Conservation (phyloP, 1,140 invertebrate species). For the Samia ricini region DNA sequence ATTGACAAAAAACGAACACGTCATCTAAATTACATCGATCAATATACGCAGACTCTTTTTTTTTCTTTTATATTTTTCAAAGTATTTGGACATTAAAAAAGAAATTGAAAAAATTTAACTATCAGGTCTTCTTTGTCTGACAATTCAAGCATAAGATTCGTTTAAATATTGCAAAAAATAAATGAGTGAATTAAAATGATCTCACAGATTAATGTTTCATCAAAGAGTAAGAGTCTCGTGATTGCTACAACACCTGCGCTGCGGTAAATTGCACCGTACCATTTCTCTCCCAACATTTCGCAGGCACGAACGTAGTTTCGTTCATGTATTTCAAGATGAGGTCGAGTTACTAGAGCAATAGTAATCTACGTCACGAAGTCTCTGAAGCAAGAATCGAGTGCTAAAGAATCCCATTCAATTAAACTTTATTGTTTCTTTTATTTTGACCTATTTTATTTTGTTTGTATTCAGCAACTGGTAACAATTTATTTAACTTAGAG, state of each 20-base stretch:
- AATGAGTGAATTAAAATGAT: neutral
- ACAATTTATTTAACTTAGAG: neutral
- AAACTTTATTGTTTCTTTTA: constrained; percentile 25
- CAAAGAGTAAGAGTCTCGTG: neutral
- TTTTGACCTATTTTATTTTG: constrained; percentile 25
- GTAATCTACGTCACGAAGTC: constrained; percentile 20
- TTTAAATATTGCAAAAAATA: neutral
- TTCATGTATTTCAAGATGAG: constrained; percentile 5
- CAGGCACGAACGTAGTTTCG: constrained; percentile 1
- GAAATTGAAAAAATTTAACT: too few species aligned
- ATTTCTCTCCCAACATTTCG: neutral
- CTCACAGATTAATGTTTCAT: neutral
- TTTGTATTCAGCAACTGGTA: neutral
- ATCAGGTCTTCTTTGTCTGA: neutral
- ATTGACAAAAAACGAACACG: too few species aligned
- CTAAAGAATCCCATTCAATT: constrained; percentile 44
- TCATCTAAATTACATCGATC: too few species aligned
- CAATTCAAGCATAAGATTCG: neutral
- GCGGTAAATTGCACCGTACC: neutral
- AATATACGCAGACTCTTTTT: too few species aligned
- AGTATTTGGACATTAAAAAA: too few species aligned
- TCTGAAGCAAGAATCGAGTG: constrained; percentile 7
- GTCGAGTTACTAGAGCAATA: constrained; percentile 19
- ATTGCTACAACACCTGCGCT: neutral
- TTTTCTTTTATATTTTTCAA: too few species aligned